Conservation (phyloP, 2,797 vertebrate species). For the Sebastes flavidus region DNA sequence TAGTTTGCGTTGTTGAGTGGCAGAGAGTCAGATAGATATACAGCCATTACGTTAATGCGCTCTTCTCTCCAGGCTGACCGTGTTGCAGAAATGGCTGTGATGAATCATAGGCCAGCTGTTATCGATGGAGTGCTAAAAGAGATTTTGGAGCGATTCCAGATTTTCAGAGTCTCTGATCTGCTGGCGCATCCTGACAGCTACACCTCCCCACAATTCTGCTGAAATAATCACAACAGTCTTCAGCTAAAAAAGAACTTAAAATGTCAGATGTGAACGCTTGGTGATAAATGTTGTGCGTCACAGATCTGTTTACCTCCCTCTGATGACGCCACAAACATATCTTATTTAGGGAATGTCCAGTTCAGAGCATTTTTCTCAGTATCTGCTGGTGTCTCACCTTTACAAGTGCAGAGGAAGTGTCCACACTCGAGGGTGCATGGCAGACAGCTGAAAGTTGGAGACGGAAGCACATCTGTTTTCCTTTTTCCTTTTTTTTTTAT, state of each 20-base stretch:
- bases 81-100: slow-evolving; percentile 46
- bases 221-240: slow-evolving; percentile 28
- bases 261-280: not conserved
- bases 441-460: slow-evolving; percentile 64
- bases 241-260: slow-evolving; percentile 27
- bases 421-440: slow-evolving; percentile 53
- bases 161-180: slow-evolving; percentile 59
- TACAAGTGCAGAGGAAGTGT: slow-evolving; percentile 42
- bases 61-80: slow-evolving; percentile 23
- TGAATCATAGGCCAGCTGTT: slow-evolving; percentile 71
- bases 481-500: slow-evolving; percentile 38
- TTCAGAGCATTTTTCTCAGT: not conserved
- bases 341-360: not conserved
- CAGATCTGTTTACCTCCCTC: not conserved
- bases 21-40: slow-evolving; percentile 6
- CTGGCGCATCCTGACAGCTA: slow-evolving; percentile 43
- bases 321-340: not conserved
- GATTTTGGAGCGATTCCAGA: slow-evolving; percentile 64
- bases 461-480: slow-evolving; percentile 67
- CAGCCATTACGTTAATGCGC: slow-evolving; percentile 29
- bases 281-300: slow-evolving; percentile 1
- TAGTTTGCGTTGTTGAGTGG: slow-evolving; percentile 1
- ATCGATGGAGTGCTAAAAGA: slow-evolving; percentile 66
- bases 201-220: not conserved
- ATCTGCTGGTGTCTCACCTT: not conserved